These are phyloP conservation scores for Cosmia pyralina DNA, from an alignment of 2,888 invertebrate species.

Conservation along the genomic window DNA sequence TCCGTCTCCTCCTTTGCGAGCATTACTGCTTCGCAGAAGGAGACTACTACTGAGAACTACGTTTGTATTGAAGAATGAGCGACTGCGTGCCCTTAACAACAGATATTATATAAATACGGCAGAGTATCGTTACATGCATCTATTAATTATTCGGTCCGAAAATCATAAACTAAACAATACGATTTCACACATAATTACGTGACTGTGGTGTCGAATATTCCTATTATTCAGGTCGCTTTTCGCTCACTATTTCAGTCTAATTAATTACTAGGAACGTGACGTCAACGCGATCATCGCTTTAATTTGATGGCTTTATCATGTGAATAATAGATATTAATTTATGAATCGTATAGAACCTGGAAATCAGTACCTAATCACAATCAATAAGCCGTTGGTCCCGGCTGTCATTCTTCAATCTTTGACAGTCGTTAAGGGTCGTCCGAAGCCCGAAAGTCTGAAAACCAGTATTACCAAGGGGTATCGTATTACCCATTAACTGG, in stretches of 20 bases:
- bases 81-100: no score
- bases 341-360: not conserved
- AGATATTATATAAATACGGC: not conserved
- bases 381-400: no score
- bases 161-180: constrained; percentile 30
- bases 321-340: not conserved
- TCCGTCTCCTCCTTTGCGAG: no score
- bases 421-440: no score
- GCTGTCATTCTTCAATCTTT: no score
- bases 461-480: no score
- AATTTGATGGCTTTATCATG: constrained; percentile 1
- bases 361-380: no score
- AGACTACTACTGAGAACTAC: no score
- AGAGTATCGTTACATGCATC: not conserved
- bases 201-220: constrained; percentile 22
- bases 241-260: constrained; percentile 16
- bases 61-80: no score
- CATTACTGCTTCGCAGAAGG: no score
- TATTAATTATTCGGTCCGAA: constrained; percentile 12
- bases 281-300: constrained; percentile 5
- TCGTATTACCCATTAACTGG: no score
- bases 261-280: constrained; percentile 32
- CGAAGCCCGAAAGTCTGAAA: no score
- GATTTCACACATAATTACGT: constrained; percentile 40
- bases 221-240: constrained; percentile 1